Base-by-base conservation (phyloP, 2,888 invertebrate species). In the Apoderus coryli region DNA sequence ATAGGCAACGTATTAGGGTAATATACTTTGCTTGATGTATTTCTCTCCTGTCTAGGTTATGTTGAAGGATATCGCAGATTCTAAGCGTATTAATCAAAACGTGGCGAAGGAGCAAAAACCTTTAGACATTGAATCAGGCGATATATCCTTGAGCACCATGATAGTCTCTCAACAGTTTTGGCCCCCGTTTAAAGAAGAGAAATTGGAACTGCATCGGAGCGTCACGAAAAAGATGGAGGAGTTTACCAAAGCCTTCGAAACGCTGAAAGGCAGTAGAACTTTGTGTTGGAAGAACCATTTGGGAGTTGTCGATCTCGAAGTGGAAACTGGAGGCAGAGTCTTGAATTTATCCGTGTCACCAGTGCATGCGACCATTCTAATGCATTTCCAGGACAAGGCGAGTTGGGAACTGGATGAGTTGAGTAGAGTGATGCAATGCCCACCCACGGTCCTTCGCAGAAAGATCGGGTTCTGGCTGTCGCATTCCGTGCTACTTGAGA, bases 141-240 rank as follows among this genome's bases (percentile, higher is more conserved):
- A 43, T 24, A 72, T 82, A 39, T 69, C 74, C 13, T 69, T 81
- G 14, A 75, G 75, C 42, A 81, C 89, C 2, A 74, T 95, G 60
- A 88, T 96, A 43, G 65, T 98, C n/a, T 96, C 95, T 0, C 89
- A 90, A 2, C 93, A 96, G 55, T 98, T 95, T 63, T 98, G 96
- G 96, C 96, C 96, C 1, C 76, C 85, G 5, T 90, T 95, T 44
- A 86, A 92, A 53, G 92, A 93, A 56, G 92, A 93, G 58, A 84
- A 80, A 43, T 62, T 95, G 10, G 81, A 88, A 50, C 59, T 95
- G 26, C 93, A 93, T 1, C 68, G 70, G 14, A 67, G 72, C 48
- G 73, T 93, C 26, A 76, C 80, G 48, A 67, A 72, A 32, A 80
- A 88, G 50, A 69, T 93, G 42, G 76, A 84, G 37, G 72, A 71